phyloP scores from a whole-genome alignment of 1,140 invertebrate species.

The Bradysia coprophila region DNA sequence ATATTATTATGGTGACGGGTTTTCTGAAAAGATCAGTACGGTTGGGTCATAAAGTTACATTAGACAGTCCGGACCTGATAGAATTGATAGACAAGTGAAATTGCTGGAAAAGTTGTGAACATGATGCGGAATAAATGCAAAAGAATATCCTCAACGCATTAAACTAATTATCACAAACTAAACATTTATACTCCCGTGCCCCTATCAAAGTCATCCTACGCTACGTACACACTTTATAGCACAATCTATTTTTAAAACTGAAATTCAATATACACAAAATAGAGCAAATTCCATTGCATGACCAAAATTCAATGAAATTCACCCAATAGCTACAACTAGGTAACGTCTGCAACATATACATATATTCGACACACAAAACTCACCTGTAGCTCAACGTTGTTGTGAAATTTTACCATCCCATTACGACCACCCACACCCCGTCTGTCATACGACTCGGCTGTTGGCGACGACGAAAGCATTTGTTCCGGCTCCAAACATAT shows the following conservation, averaged over 20 bases:
- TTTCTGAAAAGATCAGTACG: constrained; percentile 17
- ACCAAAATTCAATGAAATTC: too few species aligned
- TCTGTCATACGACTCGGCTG: neutral
- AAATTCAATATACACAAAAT: too few species aligned
- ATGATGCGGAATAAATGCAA: neutral
- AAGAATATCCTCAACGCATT: neutral
- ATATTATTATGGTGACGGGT: constrained; percentile 33
- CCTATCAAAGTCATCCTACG: neutral
- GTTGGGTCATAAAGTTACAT: too few species aligned
- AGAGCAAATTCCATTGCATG: too few species aligned
- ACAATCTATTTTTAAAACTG: neutral
- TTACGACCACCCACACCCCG: neutral
- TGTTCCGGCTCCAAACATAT: neutral
- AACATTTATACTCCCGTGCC: neutral
- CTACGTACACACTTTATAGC: neutral
- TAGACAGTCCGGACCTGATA: too few species aligned
- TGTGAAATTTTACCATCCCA: neutral
- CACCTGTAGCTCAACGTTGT: neutral
- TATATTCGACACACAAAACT: too few species aligned
- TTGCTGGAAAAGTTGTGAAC: neutral
- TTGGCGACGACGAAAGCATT: neutral
- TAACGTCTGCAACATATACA: too few species aligned
- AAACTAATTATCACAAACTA: neutral
- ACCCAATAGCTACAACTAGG: too few species aligned
- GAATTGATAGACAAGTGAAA: too few species aligned